Evolutionary conservation across 2,113 vertebrate genomes (phyloP).

Genomic region (Anolis carolinensis): DNA sequence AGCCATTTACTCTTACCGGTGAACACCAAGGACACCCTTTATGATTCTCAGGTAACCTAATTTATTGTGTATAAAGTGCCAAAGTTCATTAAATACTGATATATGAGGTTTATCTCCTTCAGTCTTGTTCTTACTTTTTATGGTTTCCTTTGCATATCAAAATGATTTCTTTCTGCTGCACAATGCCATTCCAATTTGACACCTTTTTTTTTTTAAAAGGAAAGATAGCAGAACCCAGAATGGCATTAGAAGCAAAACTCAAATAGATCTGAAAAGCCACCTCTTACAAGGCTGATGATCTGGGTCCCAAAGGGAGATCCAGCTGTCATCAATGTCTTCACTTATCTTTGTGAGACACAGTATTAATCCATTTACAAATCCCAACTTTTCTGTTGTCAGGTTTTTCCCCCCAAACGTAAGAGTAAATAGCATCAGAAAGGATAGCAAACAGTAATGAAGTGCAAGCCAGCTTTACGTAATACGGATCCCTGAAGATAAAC

Average conservation of each 20-base stretch:
- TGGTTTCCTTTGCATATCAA: conserved; percentile 33
- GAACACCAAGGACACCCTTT: conserved; percentile 17
- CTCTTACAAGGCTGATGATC: conserved; percentile 15
- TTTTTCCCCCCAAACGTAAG: conserved; percentile 51
- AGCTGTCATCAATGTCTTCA: conserved; percentile 41
- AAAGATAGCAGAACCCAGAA: background rate
- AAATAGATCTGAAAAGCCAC: conserved; percentile 38
- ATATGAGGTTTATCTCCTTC: conserved; percentile 27
- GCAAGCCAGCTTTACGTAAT: conserved; percentile 46
- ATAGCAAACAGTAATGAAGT: conserved; percentile 46
- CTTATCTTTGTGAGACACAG: conserved; percentile 41
- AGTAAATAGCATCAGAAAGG: conserved; percentile 51
- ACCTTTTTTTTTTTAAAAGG: background rate
- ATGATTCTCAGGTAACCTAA: conserved; percentile 17
- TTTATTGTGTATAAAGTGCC: conserved; percentile 43
- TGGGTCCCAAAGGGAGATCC: background rate
- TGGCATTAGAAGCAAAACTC: conserved; percentile 15
- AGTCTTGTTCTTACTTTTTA: conserved; percentile 17
- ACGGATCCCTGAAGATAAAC: conserved; percentile 42
- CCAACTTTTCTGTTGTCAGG: conserved; percentile 29
- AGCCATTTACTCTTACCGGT: conserved; percentile 15
- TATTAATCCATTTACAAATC: conserved; percentile 54
- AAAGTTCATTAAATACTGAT: conserved; percentile 36
- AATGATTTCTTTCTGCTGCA: conserved; percentile 17
- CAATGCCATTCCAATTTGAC: background rate